Base-by-base conservation (phyloP, 2,888 invertebrate genomes). In the Ophion costatus region DNA sequence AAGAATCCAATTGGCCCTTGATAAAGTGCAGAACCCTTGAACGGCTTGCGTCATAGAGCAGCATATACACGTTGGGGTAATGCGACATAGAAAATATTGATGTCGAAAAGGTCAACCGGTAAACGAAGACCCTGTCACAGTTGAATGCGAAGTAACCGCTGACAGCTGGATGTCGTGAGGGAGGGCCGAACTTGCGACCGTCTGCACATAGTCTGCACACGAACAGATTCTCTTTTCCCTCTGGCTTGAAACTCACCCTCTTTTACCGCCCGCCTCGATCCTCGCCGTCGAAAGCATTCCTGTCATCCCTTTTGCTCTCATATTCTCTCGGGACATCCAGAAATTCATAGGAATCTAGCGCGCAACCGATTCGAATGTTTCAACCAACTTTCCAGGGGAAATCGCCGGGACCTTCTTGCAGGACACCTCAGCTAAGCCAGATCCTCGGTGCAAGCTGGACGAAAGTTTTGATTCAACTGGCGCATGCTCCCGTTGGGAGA, bases 391-490 rank as follows among this genome's bases (percentile, higher is more conserved):
- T 85, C 71, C 69, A 29, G 57, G 69, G 61, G 80, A 69, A 74
- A 80, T 59, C 82, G 80, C 67, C 59, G 80, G 80, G 76, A 87
- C 84, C 86, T 88, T 87, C 87, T 83, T 77, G 80, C 82, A 83
- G 78, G 85, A 85, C 80, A 69, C 7, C 66, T 67, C 45, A 56
- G 61, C 76, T 42, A 56, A 22, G 42, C 61, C 71, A 78, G 77
- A 77, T 83, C 77, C 74, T 64, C 51, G 61, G 38, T 85, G 83
- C 79, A 84, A 83, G 81, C 83, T 78, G 74, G 56, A 69, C 57
- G 80, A 88, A 89, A 89, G 85, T 89, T 89, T 89, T 87, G 87
- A 89, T 89, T 89, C 85, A 89, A 88, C 87, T 82, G 87, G 80
- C 83, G 84, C 85, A 83, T 85, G 75, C 69, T 76, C 69, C 66